Percentiles rank a stretch among this genome's conserved stretches.
Conservation (phyloP, 2,113 vertebrate genomes). For the Nanger granti region DNA sequence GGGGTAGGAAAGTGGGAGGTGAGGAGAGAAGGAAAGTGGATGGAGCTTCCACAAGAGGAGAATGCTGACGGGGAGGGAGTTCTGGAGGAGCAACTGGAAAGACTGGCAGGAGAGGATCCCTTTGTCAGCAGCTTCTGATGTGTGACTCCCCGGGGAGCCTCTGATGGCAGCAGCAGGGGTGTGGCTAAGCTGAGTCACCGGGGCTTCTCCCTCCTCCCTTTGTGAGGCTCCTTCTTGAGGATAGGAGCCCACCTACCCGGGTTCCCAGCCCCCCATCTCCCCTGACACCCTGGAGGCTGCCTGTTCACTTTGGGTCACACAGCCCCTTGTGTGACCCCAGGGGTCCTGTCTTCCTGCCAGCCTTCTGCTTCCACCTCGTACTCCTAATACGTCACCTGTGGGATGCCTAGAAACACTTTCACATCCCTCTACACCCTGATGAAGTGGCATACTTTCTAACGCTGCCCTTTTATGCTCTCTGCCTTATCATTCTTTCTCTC, state of each 20-base stretch:
- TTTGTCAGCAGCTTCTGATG: conserved; percentile 11
- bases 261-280: neutral
- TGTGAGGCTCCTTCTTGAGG: neutral
- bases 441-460: neutral
- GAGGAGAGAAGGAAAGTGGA: neutral
- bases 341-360: neutral
- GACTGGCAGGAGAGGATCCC: neutral
- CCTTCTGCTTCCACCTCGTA: no score
- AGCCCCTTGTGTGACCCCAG: neutral
- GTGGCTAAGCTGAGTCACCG: conserved; percentile 17
- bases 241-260: neutral
- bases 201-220: neutral
- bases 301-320: neutral
- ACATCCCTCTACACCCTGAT: neutral
- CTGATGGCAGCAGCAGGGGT: neutral
- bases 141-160: neutral
- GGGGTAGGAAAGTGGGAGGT: rapidly evolving
- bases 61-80: neutral
- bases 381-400: neutral
- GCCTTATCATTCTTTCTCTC: neutral
- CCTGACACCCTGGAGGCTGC: neutral
- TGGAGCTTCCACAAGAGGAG: neutral
- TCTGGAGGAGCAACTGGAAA: conserved; percentile 9
- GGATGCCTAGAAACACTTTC: neutral
- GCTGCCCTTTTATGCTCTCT: neutral